phyloP scores from a whole-genome alignment of 2,888 invertebrate species.

The Ennomos quercinarius region DNA sequence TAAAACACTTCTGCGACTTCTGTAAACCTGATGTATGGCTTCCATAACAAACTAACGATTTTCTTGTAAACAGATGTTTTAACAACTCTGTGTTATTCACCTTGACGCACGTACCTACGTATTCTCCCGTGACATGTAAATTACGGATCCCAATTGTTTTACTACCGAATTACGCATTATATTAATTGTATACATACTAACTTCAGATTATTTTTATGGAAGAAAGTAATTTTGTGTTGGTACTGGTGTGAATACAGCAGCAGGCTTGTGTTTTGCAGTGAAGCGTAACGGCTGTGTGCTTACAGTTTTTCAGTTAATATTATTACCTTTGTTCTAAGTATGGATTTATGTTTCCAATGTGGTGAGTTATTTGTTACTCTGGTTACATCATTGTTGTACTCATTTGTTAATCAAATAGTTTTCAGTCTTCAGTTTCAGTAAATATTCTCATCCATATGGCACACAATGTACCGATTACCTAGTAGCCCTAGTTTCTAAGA shows the following conservation, averaged over 20 bases:
- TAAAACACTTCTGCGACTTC: constrained; percentile 58
- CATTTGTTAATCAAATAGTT: background rate
- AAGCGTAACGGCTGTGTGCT: constrained; percentile 56
- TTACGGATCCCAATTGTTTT: constrained; percentile 46
- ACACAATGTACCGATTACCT: background rate
- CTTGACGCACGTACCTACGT: constrained; percentile 48
- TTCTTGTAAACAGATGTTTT: constrained; percentile 45
- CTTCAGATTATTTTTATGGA: constrained; percentile 64
- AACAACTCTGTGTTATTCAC: constrained; percentile 49
- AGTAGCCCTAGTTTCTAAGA: background rate
- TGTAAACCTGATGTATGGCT: constrained; percentile 51
- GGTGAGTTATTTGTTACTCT: constrained; percentile 53
- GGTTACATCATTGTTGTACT: constrained; percentile 1
- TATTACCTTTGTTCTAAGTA: constrained; percentile 36
- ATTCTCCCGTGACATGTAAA: constrained; percentile 32
- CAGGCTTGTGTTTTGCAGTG: constrained; percentile 69
- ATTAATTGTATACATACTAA: constrained; percentile 52
- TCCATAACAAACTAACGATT: constrained; percentile 38
- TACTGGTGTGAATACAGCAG: constrained; percentile 68
- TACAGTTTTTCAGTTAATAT: constrained; percentile 40
- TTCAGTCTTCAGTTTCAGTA: constrained; percentile 7
- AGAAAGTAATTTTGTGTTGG: constrained; percentile 42
- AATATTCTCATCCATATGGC: constrained; percentile 21
- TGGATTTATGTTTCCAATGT: constrained; percentile 70
- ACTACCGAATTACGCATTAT: constrained; percentile 45